phyloP scores from a whole-genome alignment of 2,888 invertebrate species.

The Agonopterix alstromeriana region DNA sequence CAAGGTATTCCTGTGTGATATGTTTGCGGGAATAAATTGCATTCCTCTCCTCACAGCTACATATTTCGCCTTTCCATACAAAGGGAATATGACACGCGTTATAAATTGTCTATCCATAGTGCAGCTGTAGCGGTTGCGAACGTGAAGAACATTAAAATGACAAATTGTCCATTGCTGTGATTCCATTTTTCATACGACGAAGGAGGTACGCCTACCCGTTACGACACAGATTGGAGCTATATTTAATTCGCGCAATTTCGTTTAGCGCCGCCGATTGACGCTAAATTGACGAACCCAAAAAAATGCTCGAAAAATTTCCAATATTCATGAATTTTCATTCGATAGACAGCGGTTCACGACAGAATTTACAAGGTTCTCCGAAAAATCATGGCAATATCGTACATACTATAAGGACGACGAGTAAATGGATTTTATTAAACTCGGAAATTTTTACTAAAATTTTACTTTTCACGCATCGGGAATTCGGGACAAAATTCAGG shows the following conservation, averaged over 20 bases:
- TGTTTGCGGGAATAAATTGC: slow-evolving; percentile 40
- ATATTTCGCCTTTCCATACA: slow-evolving; percentile 35
- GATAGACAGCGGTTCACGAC: slow-evolving; percentile 15
- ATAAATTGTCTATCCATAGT: slow-evolving; percentile 55
- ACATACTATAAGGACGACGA: no score
- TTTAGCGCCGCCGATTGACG: slow-evolving; percentile 23
- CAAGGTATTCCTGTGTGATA: slow-evolving; percentile 23
- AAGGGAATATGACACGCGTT: slow-evolving; percentile 43
- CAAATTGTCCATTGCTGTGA: slow-evolving; percentile 56
- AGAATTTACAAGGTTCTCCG: background rate
- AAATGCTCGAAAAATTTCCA: slow-evolving; percentile 27
- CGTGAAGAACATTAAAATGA: slow-evolving; percentile 62
- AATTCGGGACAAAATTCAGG: no score
- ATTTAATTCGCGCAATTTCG: slow-evolving; percentile 45
- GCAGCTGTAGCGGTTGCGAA: slow-evolving; percentile 33
- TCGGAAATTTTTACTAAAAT: no score
- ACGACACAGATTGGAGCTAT: slow-evolving; percentile 20
- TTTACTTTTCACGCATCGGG: no score
- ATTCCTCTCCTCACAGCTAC: slow-evolving; percentile 35
- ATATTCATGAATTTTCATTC: slow-evolving; percentile 6
- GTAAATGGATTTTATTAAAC: no score
- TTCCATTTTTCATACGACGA: slow-evolving; percentile 55
- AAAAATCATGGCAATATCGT: no score
- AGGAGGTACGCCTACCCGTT: slow-evolving; percentile 32
- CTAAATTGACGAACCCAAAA: slow-evolving; percentile 27